Evolutionary conservation across 2,888 invertebrate genomes (phyloP).

Genomic region (Ormyrus thymus): DNA sequence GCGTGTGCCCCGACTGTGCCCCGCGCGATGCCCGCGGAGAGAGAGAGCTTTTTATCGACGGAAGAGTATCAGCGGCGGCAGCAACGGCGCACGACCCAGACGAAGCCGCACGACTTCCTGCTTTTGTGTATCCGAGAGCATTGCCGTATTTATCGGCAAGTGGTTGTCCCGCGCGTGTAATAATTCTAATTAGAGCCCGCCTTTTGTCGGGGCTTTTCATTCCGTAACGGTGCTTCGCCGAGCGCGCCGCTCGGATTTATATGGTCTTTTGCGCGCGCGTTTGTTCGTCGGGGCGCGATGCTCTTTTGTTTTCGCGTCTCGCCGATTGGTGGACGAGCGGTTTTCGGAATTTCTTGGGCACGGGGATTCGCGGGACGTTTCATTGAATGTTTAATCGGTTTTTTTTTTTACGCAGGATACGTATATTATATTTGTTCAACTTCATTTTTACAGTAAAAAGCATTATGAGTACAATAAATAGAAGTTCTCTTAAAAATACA

Average conservation of each 20-base stretch:
- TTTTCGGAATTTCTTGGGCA: no score
- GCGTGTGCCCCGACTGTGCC: constrained; percentile 55
- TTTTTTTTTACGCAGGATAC: no score
- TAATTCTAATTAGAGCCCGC: constrained; percentile 50
- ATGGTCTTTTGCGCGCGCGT: neutral
- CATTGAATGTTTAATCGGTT: no score
- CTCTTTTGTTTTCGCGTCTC: no score
- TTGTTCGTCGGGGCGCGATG: neutral
- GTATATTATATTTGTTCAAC: no score
- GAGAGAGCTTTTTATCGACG: constrained; percentile 67
- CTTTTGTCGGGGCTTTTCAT: neutral
- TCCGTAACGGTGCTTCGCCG: neutral
- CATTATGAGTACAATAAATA: no score
- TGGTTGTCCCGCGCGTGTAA: constrained; percentile 32
- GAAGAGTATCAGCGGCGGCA: constrained; percentile 60
- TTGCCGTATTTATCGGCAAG: constrained; percentile 35
- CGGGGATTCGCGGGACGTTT: no score
- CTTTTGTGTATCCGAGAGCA: constrained; percentile 45
- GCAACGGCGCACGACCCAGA: constrained; percentile 36
- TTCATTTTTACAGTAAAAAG: no score
- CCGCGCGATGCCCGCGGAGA: neutral
- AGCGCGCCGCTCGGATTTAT: neutral
- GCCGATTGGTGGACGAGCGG: no score
- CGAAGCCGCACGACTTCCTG: constrained; percentile 54
- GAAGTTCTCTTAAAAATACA: no score